Evolutionary conservation across 1,140 invertebrate species (phyloP).

Genomic region (Aphaenogaster floridana): DNA sequence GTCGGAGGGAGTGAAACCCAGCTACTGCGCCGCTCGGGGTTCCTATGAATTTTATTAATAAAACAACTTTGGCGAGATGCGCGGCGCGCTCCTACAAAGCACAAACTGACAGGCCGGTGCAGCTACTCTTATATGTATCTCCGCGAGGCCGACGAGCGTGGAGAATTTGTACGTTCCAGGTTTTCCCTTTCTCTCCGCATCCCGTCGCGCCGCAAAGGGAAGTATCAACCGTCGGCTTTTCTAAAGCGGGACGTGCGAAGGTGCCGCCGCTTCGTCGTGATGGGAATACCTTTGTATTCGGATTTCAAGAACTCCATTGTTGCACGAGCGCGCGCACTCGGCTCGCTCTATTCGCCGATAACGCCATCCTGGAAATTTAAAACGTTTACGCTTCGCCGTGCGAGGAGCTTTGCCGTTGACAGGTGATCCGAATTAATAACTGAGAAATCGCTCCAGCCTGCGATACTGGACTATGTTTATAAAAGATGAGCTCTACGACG

Average conservation of each 20-base stretch:
- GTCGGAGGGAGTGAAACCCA: slow-evolving; percentile 48
- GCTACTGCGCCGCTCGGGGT: slow-evolving; percentile 9
- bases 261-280: slow-evolving; percentile 45
- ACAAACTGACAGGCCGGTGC: slow-evolving; percentile 66
- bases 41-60: slow-evolving; percentile 80
- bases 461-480: background rate
- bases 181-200: background rate
- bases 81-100: slow-evolving; percentile 68
- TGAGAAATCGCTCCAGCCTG: background rate
- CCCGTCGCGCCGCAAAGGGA: slow-evolving; percentile 39
- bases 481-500: background rate
- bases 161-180: slow-evolving; percentile 65
- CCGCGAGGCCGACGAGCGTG: slow-evolving; percentile 67
- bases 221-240: slow-evolving; percentile 69
- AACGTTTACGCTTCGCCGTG: slow-evolving; percentile 7
- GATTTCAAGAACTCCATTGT: slow-evolving; percentile 69
- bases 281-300: slow-evolving; percentile 64
- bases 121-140: slow-evolving; percentile 64
- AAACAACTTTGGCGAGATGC: slow-evolving; percentile 70
- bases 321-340: background rate
- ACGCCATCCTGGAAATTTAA: slow-evolving; percentile 44
- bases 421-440: slow-evolving; percentile 33
- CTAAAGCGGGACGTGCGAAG: slow-evolving; percentile 68
- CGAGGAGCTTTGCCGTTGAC: slow-evolving; percentile 7
- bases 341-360: slow-evolving; percentile 52